A percentile compares a stretch with the other conserved stretches of the same genome.
phyloP scores from a whole-genome alignment of 2,113 vertebrate genomes.

The Morone saxatilis region DNA sequence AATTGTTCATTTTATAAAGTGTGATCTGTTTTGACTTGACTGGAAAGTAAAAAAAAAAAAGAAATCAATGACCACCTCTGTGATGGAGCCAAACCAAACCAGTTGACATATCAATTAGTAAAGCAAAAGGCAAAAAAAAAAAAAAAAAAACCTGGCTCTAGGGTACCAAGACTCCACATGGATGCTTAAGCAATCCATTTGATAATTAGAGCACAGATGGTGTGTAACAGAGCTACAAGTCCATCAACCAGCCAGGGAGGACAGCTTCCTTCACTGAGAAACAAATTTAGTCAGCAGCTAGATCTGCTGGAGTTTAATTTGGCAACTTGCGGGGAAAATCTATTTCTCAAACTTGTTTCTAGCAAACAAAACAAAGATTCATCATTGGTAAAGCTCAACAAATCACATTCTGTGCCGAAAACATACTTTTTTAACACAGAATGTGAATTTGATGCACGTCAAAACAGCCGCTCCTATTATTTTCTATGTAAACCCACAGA shows the following conservation, averaged over 20 bases:
- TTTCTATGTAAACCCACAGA: conserved; percentile 21
- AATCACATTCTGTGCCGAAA: conserved; percentile 5
- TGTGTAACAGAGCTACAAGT: conserved; percentile 46
- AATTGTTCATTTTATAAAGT: not conserved
- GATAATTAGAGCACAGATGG: conserved; percentile 67
- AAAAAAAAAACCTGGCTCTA: conserved; percentile 20
- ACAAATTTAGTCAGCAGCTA: conserved; percentile 22
- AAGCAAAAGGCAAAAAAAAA: conserved; percentile 6
- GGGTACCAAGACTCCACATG: conserved; percentile 37
- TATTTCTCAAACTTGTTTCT: conserved; percentile 31
- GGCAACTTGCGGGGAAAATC: conserved; percentile 15
- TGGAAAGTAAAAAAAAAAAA: not conserved
- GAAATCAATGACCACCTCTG: conserved; percentile 21
- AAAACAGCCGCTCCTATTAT: conserved; percentile 20
- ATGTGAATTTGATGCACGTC: conserved; percentile 12
- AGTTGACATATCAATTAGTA: conserved; percentile 49
- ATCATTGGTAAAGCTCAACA: conserved; percentile 28
- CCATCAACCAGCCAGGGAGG: conserved; percentile 47
- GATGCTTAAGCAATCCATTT: conserved; percentile 47
- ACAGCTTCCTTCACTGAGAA: conserved; percentile 17
- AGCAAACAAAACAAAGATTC: conserved; percentile 27
- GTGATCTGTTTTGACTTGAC: conserved; percentile 2
- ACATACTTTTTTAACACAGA: conserved; percentile 25
- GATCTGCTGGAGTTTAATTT: conserved; percentile 40
- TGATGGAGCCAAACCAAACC: conserved; percentile 45